Evolutionary conservation across 2,113 vertebrate genomes (phyloP).

Genomic region (Pardalotus punctatus): DNA sequence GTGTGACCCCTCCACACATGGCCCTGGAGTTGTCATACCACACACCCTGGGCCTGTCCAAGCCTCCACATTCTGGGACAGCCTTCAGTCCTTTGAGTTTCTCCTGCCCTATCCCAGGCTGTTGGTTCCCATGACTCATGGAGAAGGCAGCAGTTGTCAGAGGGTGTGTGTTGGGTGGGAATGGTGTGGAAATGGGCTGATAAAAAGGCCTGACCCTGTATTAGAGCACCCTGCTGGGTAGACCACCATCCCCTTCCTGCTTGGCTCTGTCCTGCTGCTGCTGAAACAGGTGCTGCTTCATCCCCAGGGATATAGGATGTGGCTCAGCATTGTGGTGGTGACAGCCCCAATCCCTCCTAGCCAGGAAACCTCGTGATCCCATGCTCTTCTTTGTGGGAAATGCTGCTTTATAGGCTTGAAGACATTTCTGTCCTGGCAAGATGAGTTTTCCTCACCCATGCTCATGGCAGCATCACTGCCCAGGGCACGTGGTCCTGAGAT

Average conservation of each 20-base stretch:
- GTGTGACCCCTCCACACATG: accelerated
- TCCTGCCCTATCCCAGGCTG: not conserved
- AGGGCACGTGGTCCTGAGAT: not conserved
- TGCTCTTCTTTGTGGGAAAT: not conserved
- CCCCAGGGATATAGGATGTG: not conserved
- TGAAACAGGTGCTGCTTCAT: not conserved
- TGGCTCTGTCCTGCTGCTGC: not conserved
- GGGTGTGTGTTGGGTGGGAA: not conserved
- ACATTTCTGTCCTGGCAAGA: not conserved
- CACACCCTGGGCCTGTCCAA: not conserved
- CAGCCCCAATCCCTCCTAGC: not conserved
- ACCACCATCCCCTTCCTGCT: not conserved
- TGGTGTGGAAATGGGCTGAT: not conserved
- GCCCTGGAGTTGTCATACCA: not conserved
- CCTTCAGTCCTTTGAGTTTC: not conserved
- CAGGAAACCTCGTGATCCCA: accelerated
- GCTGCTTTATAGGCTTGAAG: not conserved
- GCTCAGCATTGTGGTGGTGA: not conserved
- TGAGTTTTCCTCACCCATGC: not conserved
- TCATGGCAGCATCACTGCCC: not conserved
- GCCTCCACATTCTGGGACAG: not conserved
- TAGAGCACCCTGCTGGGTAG: not conserved
- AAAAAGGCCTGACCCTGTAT: not conserved
- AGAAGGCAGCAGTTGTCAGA: not conserved
- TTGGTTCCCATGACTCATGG: not conserved